Conservation (phyloP, 2,113 vertebrate species). For the Clarias gariepinus region DNA sequence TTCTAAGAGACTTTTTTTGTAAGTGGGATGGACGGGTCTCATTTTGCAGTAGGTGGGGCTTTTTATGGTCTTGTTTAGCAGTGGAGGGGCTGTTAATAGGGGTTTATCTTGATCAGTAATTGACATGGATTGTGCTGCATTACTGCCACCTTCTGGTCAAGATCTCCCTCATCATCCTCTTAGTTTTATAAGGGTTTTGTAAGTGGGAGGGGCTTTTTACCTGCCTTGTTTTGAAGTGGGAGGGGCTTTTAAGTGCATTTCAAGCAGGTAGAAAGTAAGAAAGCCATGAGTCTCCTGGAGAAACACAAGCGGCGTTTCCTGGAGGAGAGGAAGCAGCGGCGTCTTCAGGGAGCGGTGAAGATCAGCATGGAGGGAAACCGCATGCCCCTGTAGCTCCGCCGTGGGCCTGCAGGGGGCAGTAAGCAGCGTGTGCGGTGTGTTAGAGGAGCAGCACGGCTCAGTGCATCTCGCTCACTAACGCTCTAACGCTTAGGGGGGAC, state of each 20-base stretch:
- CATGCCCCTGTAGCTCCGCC: constrained; percentile 84
- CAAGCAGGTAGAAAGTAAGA: constrained; percentile 79
- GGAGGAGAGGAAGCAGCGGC: constrained; percentile 83
- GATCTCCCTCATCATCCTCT: too few relatives aligned
- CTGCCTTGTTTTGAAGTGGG: background rate
- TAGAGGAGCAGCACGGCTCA: background rate
- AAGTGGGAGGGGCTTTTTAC: too few relatives aligned
- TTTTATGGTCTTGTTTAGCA: too few relatives aligned
- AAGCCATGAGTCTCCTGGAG: constrained; percentile 88
- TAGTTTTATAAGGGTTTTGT: too few relatives aligned
- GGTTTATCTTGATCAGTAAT: too few relatives aligned
- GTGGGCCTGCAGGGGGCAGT: constrained; percentile 63
- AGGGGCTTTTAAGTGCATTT: background rate
- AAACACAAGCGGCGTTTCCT: constrained; percentile 93
- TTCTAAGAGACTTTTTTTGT: too few relatives aligned
- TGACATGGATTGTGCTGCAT: too few relatives aligned
- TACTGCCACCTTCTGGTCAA: too few relatives aligned
- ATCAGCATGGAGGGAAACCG: constrained; percentile 97
- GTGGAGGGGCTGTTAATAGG: too few relatives aligned
- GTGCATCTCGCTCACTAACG: constrained; percentile 11
- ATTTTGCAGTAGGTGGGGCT: too few relatives aligned
- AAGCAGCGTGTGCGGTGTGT: constrained; percentile 51
- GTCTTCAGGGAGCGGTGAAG: constrained; percentile 86
- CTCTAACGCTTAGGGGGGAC: background rate
- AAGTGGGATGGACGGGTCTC: too few relatives aligned